phyloP scores from a whole-genome alignment of 1,140 invertebrate genomes.

The Cydia pomonella region DNA sequence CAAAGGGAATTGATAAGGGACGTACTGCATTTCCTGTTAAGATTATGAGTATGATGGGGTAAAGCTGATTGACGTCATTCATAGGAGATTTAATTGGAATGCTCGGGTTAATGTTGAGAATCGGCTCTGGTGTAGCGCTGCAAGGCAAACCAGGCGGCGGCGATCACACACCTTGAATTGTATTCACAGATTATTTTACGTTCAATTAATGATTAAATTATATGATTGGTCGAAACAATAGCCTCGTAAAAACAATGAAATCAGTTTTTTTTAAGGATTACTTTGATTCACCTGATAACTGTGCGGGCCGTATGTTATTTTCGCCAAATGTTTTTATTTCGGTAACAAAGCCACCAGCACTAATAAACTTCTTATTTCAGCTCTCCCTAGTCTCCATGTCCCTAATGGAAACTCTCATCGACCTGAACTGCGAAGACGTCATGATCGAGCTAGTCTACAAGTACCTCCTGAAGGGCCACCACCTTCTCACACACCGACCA shows the following conservation, averaged over 20 bases:
- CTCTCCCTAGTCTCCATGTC: conserved; percentile 94
- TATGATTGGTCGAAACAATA: too few species aligned
- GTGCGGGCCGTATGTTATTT: too few species aligned
- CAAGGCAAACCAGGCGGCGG: too few species aligned
- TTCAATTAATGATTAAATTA: too few species aligned
- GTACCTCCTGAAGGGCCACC: conserved; percentile 93
- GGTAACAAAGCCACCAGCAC: background rate
- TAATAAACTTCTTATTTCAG: conserved; percentile 78
- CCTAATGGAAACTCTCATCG: conserved; percentile 94
- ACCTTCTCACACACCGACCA: conserved; percentile 88
- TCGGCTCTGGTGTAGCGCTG: too few species aligned
- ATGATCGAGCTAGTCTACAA: conserved; percentile 95
- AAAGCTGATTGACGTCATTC: conserved; percentile 88
- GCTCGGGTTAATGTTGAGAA: conserved; percentile 87
- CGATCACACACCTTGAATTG: too few species aligned
- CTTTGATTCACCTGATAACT: too few species aligned
- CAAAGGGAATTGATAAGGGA: conserved; percentile 91
- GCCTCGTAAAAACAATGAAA: too few species aligned
- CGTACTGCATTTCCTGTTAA: conserved; percentile 92
- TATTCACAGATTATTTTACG: too few species aligned
- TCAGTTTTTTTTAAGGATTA: too few species aligned
- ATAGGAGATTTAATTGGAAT: conserved; percentile 87
- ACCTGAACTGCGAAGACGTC: conserved; percentile 98
- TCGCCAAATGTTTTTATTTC: too few species aligned
- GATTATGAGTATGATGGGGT: conserved; percentile 91